Evolutionary conservation across 2,797 vertebrate genomes (phyloP).

Genomic region (Amazonetta brasiliensis): DNA sequence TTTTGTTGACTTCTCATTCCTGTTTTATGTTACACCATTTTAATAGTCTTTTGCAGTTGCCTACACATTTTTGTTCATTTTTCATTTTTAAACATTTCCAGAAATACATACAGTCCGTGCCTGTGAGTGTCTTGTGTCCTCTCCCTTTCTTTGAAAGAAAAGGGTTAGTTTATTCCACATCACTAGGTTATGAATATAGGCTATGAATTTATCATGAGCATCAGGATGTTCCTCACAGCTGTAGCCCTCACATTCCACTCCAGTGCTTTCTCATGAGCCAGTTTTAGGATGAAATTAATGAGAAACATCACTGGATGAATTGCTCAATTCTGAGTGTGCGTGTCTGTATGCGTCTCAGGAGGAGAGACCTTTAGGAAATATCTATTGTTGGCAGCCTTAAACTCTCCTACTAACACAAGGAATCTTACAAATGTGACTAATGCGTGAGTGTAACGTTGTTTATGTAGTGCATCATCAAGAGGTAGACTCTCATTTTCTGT

Average conservation of each 20-base stretch:
- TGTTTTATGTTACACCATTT: neutral
- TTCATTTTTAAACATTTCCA: slow-evolving; percentile 43
- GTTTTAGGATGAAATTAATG: slow-evolving; percentile 56
- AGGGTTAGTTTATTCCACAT: slow-evolving; percentile 3
- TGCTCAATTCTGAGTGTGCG: slow-evolving; percentile 30
- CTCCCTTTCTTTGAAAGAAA: neutral
- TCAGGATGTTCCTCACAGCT: neutral
- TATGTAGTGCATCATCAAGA: neutral
- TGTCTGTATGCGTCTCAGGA: fast-evolving
- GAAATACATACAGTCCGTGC: slow-evolving; percentile 10
- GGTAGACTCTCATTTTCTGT: neutral
- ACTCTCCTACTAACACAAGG: neutral
- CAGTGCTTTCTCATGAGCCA: slow-evolving; percentile 5
- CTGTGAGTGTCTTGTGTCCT: neutral
- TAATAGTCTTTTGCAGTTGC: neutral
- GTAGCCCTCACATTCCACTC: slow-evolving; percentile 5
- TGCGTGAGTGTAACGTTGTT: slow-evolving; percentile 2
- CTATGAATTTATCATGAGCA: neutral
- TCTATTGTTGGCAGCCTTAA: slow-evolving; percentile 17
- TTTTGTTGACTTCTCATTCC: slow-evolving; percentile 2
- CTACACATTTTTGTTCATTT: slow-evolving; percentile 25
- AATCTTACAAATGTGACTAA: slow-evolving; percentile 60
- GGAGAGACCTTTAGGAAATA: slow-evolving; percentile 44
- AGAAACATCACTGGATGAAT: slow-evolving; percentile 27
- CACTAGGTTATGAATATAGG: neutral